Evolutionary conservation across 2,888 invertebrate species (phyloP), one percentile per base, ranked within the genome.

Genomic region (Perithous albicinctus): DNA sequence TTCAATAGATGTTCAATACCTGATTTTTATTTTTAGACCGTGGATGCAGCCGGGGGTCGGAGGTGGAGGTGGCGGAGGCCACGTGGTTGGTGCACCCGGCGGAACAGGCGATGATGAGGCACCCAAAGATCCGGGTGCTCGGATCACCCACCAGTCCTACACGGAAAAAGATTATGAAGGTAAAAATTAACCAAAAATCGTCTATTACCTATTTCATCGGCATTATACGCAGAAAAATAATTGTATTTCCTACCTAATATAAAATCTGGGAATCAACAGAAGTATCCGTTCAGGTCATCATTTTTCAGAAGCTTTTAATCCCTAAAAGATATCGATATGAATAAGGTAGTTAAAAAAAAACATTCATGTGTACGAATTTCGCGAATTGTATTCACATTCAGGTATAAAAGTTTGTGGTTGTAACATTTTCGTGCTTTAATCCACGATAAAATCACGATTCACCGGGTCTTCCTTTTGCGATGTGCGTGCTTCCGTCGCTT

Each of bases 91-190:
- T 56, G 94, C 94, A 90, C 89, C 93, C 83, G 90, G 91, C 70
- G 93, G 93, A 85, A 92, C 93, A 72, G 94, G 93, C 78, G 95
- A 95, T 89, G 97, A 97, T 88, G 98, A 97, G 93, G 97, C 97
- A 15, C 96, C 98, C 1, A 97, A 95, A 89, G 98, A 98, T 93
- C 98, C 98, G 20, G 97, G 97, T 79, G 97, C 96, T 76, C 95
- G 96, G 89, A 96, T 97, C 89, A 95, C 95, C 77, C 96, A 95
- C 89, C 96, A 96, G 92, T 95, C 96, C 90, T 97, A 96, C 93
- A 97, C 97, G 78, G 97, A 98, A 92, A 96, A 96, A 91, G 98
- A 98, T 93, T 97, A 96, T 92, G 97, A 97, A 95, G 97, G 98
- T 97, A 94, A 70, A n/a, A n/a, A n/a, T n/a, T n/a, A n/a, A n/a